Evolutionary conservation across 2,888 invertebrate species (phyloP), one percentile per base, ranked within the genome.

Genomic region (Philereme vetulata): DNA sequence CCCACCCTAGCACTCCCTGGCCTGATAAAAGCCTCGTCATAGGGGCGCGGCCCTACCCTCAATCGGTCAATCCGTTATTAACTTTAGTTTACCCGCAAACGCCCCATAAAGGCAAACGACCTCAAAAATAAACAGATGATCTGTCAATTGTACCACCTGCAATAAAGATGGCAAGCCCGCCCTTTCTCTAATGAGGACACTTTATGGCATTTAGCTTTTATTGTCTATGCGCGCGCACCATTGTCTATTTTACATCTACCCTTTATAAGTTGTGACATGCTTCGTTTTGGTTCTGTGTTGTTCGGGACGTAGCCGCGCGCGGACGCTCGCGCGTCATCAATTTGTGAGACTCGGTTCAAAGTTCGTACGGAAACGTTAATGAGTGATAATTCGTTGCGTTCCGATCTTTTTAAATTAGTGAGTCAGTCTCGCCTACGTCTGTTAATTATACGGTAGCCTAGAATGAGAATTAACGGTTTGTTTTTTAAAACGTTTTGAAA

Each of bases 111-210:
- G 81, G 83, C 81, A 82, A 76, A 84, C 82, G 86, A 80, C 86
- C 90, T 89, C 88, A 88, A 90, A 74, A 90, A 89, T 85, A 90
- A 86, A 91, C 88, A 90, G 86, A 88, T 86, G 84, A 88, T 87
- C 84, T 77, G 69, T 77, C 75, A 86, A 88, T 84, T 82, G 84
- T 85, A 75, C 75, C 75, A 85, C 85, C 82, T 82, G 84, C 85
- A 81, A 87, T 91, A 91, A 88, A 88, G 82, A 83, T 21, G 21
- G 21, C 75, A 85, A 79, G 81, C 80, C 77, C 88, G 86, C 88
- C 90, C 90, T 88, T 86, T 86, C 81, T 75, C 86, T 91, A 91
- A 91, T 90, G 90, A 89, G 90, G 86, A 79, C 85, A 81, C 80
- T 90, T 90, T 88, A 89, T 88, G 84, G 83, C 86, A 86, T 90